Evolutionary conservation across 1,140 invertebrate species (phyloP), one percentile per base, ranked within the genome.

Genomic region (Drosophila pectinifera): DNA sequence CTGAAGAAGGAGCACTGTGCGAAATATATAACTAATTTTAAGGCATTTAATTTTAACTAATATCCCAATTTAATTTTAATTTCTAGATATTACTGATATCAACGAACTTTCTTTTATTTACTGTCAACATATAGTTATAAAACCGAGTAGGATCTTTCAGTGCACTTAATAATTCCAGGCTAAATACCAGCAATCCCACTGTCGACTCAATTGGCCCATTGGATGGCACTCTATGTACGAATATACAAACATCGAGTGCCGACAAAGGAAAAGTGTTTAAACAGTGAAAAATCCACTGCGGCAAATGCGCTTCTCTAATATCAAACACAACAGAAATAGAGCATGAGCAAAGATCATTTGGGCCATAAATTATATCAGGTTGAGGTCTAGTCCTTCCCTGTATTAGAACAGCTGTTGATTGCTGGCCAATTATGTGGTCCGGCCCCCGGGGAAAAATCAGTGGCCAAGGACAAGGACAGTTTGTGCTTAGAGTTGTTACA

Each of bases 381-480:
- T 70, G 65, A 69, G 64, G 51, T 20, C 31, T 54, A 8, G 53
- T 63, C 58, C 39, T 57, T 59, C 22, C 41, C 51, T 41, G 45
- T 70, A 56, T 70, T 70, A 39, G 28, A 68, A 63, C 84, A 88
- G 77, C 76, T 88, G 83, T 88, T 76, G 76, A 55, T 62, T 73
- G 48, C 54, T 68, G 62, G 58, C 55, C 84, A 89, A 89, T 89
- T 89, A 89, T 89, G 57, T 68, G 64, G 48, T 38, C 80, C 65
- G 54, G 57, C 79, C 84, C 84, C 84, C 61, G 65, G 61, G 85
- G 84, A 64, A 78, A 80, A 89, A 89, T 89, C 85, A 89, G 64
- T 64, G 74, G 58, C 58, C 69, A 67, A 69, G 67, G 46, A 61
- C 65, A 79, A 80, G 62, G 48, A 56, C 67, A 54, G 46, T 53